Evolutionary conservation across 2,888 invertebrate species (phyloP).

Genomic region (Apeira syringaria): DNA sequence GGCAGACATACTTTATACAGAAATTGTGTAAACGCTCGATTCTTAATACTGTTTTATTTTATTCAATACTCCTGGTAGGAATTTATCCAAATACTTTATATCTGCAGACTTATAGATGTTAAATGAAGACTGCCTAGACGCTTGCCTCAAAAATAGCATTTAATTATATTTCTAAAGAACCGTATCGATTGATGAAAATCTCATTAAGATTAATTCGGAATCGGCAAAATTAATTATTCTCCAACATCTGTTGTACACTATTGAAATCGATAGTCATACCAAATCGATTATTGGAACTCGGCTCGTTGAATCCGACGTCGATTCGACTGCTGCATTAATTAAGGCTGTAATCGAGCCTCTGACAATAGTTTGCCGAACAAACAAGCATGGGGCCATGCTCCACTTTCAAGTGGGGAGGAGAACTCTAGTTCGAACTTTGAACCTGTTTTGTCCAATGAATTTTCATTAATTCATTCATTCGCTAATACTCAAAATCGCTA

Average conservation of each 20-base stretch:
- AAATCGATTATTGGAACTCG: slow-evolving; percentile 23
- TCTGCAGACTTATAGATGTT: too few species aligned
- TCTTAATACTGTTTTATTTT: too few species aligned
- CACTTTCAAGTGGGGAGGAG: slow-evolving; percentile 18
- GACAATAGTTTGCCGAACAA: slow-evolving; percentile 30
- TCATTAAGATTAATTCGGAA: too few species aligned
- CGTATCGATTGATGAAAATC: background rate
- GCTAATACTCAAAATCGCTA: slow-evolving; percentile 4
- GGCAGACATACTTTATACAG: too few species aligned
- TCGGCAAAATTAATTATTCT: slow-evolving; percentile 1
- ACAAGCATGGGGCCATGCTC: slow-evolving; percentile 22
- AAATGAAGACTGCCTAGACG: too few species aligned
- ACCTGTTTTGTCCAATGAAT: slow-evolving; percentile 3
- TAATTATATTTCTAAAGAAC: too few species aligned
- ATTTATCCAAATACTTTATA: too few species aligned
- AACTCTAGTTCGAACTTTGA: background rate
- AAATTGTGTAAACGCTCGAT: too few species aligned
- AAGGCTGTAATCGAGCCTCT: slow-evolving; percentile 22
- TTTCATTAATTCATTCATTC: background rate
- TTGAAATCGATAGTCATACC: slow-evolving; percentile 15
- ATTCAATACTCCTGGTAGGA: too few species aligned
- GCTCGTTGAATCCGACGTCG: slow-evolving; percentile 23
- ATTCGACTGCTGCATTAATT: slow-evolving; percentile 32
- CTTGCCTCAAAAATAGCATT: too few species aligned
- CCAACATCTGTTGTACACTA: slow-evolving; percentile 10